Base-by-base conservation (phyloP, 2,113 vertebrate species). In the Erythrolamprus reginae region DNA sequence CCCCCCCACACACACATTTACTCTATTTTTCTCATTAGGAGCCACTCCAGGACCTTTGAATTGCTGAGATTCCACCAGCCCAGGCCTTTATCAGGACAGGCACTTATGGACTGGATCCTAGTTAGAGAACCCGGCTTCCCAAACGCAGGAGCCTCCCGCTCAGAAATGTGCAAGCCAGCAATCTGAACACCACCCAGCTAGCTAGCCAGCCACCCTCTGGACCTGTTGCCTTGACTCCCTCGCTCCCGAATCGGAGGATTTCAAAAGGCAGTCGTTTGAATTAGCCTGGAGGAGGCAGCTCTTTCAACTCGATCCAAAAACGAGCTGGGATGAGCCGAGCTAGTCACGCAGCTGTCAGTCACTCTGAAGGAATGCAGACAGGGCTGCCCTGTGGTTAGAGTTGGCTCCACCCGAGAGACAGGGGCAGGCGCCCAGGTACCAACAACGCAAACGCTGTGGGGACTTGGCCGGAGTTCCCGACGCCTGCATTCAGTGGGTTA, bases 351-450 rank as follows among this genome's bases (percentile, higher is more conserved):
- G 94, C 96, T 97, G 97, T 97, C 97, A 96, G 95, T 98, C 97
- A 97, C 93, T 89, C 90, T 95, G 96, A 96, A 96, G 97, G 95
- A 97, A 97, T 96, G 96, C 97, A 97, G 97, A 97, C 95, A 95
- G 95, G 96, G 94, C 95, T 97, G 96, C 96, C 95, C 96, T 96
- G 97, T 98, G 97, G 96, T 97, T 97, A 95, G 90, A 5, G 92
- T 93, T 88, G 93, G 93, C 95, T 97, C 96, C 95, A 95, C 96
- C 96, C 94, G 91, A 94, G 93, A 95, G 94, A 95, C 95, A 92
- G 95, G 96, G 96, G 95, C 90, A 97, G 97, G 97, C 96, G 97
- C 97, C 97, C 97, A 96, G 97, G 97, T 97, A 97, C 97, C 97
- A 96, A 88, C 56, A 55, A 91, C 95, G 90, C 95, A 92, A 91